Base-by-base conservation (phyloP, 2,797 vertebrate species). In the Hybognathus amarus region DNA sequence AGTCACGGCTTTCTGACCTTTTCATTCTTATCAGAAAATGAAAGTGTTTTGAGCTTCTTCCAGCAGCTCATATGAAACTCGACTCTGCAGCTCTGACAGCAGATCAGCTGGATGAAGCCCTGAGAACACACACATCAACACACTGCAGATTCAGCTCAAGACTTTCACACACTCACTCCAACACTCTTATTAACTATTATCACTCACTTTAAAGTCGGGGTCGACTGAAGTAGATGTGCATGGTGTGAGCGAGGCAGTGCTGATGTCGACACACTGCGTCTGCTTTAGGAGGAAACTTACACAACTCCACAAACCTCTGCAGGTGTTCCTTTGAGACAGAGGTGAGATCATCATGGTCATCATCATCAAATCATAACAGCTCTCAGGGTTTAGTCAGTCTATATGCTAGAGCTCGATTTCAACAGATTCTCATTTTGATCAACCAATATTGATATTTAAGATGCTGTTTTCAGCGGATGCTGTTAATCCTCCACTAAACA, bases 31-130 rank as follows among this genome's bases (percentile, higher is more conserved):
- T 99, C 97, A 85, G 86, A 92, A 84, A 94, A 97, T 9, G 52
- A 86, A 0, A 90, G 61, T 2, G 94, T 87, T 93, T 98, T 99
- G 47, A 97, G 80, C 71, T 93, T 96, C 87, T 97, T 99, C 98
- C 98, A 99, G 88, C 98, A 99, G 89, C 83, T 93, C 52, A 96
- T 95, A 87, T 99, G 98, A 90, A 96, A 98, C 79, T 98, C 97
- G 77, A 99, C 90, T 22, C 90, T 93, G 89, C 98, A 99, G 22
- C 86, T 94, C 73, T 97, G 94, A 90, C 95, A 96, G 92, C 98
- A 99, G 85, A 88, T 88, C 85, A 97, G 87, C 67, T 94, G 94
- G 91, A 99, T 96, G 91, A 97, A 99, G 78, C 98, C 98, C 98
- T 99, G 80, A 15, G 6, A 42, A 83, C 13, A 18, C 61, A 79